A percentile compares a stretch with the other conserved stretches of the same genome.
phyloP scores from a whole-genome alignment of 2,113 vertebrate genomes.

The Tychaedon coryphoeus region DNA sequence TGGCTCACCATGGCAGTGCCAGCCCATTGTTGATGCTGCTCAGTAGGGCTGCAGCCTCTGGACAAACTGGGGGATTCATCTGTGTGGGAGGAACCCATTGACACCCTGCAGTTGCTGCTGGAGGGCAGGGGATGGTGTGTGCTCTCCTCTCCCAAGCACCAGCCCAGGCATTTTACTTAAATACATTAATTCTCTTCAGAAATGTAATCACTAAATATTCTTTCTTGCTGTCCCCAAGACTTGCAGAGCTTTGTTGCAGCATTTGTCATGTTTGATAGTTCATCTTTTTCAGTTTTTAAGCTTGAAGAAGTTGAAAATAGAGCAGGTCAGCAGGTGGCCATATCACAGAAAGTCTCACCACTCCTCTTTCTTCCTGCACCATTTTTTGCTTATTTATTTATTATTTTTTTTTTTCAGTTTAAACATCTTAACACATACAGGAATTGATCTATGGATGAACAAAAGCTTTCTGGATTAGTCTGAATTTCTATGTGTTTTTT shows the following conservation, averaged over 20 bases:
- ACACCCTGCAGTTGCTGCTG: fast-evolving
- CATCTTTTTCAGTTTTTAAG: background rate
- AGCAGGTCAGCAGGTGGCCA: background rate
- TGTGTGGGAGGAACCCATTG: background rate
- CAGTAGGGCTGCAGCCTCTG: background rate
- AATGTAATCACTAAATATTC: background rate
- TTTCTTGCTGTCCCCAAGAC: background rate
- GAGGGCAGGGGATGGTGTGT: fast-evolving
- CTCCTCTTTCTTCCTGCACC: background rate
- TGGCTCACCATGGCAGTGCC: background rate
- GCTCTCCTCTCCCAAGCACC: too few species aligned
- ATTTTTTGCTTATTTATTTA: background rate
- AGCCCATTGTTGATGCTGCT: background rate
- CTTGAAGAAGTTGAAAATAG: background rate
- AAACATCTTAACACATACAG: background rate
- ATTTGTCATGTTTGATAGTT: background rate
- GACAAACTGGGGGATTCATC: background rate
- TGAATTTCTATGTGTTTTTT: background rate
- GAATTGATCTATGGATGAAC: background rate
- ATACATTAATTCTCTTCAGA: background rate
- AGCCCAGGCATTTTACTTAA: background rate
- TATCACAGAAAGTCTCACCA: background rate
- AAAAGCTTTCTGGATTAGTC: background rate
- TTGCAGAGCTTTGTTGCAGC: background rate
- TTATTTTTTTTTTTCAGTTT: background rate